Percentiles rank a stretch among this genome's conserved stretches.
Evolutionary conservation across 2,888 invertebrate species (phyloP).

Genomic region (Anthophora plumipes): DNA sequence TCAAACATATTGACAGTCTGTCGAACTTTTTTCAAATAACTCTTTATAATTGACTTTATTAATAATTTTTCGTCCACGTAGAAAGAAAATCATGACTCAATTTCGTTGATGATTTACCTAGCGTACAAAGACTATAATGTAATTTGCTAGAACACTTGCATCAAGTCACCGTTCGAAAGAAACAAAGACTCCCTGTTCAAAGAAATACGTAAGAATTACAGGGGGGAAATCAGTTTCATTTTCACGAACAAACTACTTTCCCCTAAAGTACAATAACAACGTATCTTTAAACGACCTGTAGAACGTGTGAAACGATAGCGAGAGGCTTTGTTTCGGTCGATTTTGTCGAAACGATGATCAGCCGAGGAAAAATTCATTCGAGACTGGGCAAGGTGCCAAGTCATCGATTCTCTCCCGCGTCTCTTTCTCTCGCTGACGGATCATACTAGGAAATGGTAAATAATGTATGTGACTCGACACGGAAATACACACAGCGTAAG

Average conservation of each 20-base stretch:
- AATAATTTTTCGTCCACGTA: too few relatives aligned
- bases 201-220: too few relatives aligned
- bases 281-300: too few relatives aligned
- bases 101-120: too few relatives aligned
- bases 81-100: too few relatives aligned
- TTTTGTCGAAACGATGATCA: neutral
- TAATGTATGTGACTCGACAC: constrained; percentile 81
- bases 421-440: constrained; percentile 52
- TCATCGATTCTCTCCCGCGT: constrained; percentile 38
- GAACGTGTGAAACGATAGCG: neutral
- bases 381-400: constrained; percentile 50
- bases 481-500: constrained; percentile 77
- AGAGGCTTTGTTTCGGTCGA: constrained; percentile 15
- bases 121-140: neutral
- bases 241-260: too few relatives aligned
- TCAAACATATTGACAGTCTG: too few relatives aligned
- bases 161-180: neutral
- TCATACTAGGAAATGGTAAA: constrained; percentile 82
- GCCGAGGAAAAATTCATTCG: constrained; percentile 17
- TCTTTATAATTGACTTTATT: too few relatives aligned
- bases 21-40: too few relatives aligned
- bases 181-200: neutral
- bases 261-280: neutral
- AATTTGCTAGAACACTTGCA: neutral
- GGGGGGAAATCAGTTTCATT: too few relatives aligned